Base-by-base conservation (phyloP, 2,888 invertebrate genomes). In the Dolichopus griseipennis region DNA sequence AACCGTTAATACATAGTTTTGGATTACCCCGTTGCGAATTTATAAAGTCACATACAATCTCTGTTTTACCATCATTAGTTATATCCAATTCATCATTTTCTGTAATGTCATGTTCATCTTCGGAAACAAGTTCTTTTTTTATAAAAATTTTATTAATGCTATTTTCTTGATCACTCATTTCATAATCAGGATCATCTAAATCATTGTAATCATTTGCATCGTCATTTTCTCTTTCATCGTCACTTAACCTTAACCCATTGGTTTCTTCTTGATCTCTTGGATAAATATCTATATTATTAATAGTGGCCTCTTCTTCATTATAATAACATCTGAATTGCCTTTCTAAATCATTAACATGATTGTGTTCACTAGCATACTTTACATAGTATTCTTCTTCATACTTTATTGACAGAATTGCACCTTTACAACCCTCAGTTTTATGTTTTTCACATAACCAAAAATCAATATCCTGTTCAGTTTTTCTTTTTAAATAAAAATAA, bases 401-500 rank as follows among this genome's bases (percentile, higher is more conserved):
- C 18, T 18, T 18, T 52, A 52, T 52, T 52, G 52, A 12, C 18
- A 52, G 15, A 18, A 52, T 52, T 52, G 12, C 52, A 52, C 52
- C 52, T 52, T 52, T 52, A 52, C 52, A 52, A 12, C 52, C 52
- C 18, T 52, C 52, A 52, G 52, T 12, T 52, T 52, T 52, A 52
- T 52, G 6, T 12, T 52, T 9, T n/a, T 52, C 52, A 52, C 52
- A 52, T 18, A 52, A 15, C 52, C 52, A 52, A 52, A 52, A 52
- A n/a, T 52, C 52, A 52, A 52, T 52, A 18, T 52, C 52, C 6
- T 18, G 12, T 52, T 52, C 52, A 18, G 52, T 52, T 52, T 52
- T 52, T n/a, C n/a, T 52, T n/a, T 15, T 52, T 15, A 52, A 9
- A 37, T 64, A 64, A 64, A 34, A 64, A 64, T 64, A 64, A 20